phyloP scores from a whole-genome alignment of 2,113 vertebrate genomes.

The Daubentonia madagascariensis region DNA sequence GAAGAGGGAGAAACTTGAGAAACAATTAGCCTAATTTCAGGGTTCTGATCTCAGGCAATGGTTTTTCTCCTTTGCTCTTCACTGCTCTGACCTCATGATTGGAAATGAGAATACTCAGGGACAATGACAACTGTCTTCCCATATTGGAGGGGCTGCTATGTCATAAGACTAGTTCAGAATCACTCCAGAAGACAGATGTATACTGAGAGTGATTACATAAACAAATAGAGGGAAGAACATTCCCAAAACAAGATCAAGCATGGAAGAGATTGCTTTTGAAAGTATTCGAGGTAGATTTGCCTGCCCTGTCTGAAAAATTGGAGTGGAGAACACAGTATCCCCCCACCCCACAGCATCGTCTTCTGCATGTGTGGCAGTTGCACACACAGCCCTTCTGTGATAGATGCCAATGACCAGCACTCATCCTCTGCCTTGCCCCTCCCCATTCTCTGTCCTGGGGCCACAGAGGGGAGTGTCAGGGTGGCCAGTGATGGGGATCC shows the following conservation, averaged over 20 bases:
- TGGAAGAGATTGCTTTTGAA: neutral
- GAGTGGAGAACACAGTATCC: neutral
- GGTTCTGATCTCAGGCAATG: neutral
- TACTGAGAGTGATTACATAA: neutral
- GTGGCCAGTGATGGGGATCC: no score
- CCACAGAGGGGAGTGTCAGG: neutral
- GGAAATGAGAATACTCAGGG: neutral
- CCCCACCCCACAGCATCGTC: rapidly evolving
- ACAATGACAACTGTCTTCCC: neutral
- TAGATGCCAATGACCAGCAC: rapidly evolving
- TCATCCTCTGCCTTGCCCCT: neutral
- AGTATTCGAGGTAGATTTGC: neutral
- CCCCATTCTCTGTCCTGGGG: neutral
- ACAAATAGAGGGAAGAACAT: neutral
- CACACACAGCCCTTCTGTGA: neutral
- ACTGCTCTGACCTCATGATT: neutral
- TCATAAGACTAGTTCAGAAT: neutral
- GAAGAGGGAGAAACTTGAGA: neutral
- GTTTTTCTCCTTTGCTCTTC: neutral
- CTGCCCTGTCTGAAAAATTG: neutral
- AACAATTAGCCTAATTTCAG: neutral
- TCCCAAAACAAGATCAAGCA: neutral
- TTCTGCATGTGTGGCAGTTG: neutral
- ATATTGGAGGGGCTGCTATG: neutral
- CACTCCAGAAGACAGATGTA: neutral